A percentile compares a stretch with the other conserved stretches of the same genome.
Conservation (phyloP, 2,888 invertebrate genomes). For the Lucinisca nassula region DNA sequence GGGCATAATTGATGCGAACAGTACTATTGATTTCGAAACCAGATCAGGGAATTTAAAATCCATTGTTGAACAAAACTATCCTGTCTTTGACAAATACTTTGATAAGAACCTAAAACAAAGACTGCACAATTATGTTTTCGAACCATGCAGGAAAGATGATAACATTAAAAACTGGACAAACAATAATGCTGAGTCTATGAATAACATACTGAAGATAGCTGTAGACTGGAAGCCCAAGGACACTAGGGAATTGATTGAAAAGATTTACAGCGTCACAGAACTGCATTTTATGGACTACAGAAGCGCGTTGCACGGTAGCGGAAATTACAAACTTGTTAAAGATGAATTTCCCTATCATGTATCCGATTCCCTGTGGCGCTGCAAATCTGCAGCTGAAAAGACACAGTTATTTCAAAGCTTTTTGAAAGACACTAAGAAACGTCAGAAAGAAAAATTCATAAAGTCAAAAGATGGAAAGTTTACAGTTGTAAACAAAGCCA, state of each 20-base stretch:
- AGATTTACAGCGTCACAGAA: constrained; percentile 37
- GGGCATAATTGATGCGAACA: constrained; percentile 16
- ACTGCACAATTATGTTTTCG: constrained; percentile 7
- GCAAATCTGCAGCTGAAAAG: constrained; percentile 7
- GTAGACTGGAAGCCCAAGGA: constrained; percentile 43
- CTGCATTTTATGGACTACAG: constrained; percentile 47
- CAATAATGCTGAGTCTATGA: constrained; percentile 43
- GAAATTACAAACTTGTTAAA: constrained; percentile 19
- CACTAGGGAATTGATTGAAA: constrained; percentile 17
- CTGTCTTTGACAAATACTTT: not conserved
- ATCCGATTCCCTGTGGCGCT: constrained; percentile 13
- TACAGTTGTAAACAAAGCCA: constrained; percentile 6
- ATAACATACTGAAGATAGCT: constrained; percentile 42
- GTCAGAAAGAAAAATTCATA: constrained; percentile 7
- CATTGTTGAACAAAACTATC: not conserved
- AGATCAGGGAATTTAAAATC: not conserved
- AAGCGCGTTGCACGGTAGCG: constrained; percentile 29
- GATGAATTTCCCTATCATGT: not conserved
- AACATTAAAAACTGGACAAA: constrained; percentile 36
- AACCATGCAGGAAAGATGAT: not conserved
- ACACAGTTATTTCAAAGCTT: not conserved
- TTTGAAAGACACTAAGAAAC: not conserved
- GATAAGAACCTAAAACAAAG: not conserved
- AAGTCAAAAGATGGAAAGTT: not conserved
- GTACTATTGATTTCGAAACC: constrained; percentile 9